phyloP scores from a whole-genome alignment of 2,797 vertebrate species.

The Microctenopoma steveboyesi region DNA sequence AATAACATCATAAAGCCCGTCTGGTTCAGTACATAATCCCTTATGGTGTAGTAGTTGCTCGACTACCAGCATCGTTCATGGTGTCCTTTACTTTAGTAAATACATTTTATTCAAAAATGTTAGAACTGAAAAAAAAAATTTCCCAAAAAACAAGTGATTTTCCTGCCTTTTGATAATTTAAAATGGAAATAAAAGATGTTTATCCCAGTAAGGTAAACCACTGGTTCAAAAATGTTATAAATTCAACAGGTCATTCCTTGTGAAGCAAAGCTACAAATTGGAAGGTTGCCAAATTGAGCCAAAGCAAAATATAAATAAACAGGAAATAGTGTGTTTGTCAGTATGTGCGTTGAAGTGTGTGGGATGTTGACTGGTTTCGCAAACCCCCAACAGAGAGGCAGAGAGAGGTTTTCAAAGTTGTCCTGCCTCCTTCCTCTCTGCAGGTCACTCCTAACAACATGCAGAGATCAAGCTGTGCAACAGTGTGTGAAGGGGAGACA shows the following conservation, averaged over 20 bases:
- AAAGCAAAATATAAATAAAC: conserved; percentile 34
- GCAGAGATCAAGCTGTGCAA: conserved; percentile 64
- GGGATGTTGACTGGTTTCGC: conserved; percentile 36
- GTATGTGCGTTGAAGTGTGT: conserved; percentile 16
- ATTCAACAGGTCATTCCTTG: not conserved
- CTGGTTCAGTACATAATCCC: too few species aligned
- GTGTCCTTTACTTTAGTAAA: not conserved
- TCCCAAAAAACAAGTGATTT: not conserved
- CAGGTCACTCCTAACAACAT: conserved; percentile 54
- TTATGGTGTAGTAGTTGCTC: too few species aligned
- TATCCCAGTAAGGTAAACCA: too few species aligned
- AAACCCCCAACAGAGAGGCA: conserved; percentile 52
- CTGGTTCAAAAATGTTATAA: not conserved
- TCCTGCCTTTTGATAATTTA: not conserved
- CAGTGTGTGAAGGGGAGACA: conserved; percentile 40
- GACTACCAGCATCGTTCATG: too few species aligned
- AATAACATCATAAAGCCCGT: too few species aligned
- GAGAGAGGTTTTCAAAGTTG: conserved; percentile 46
- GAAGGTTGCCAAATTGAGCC: conserved; percentile 15
- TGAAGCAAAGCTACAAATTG: conserved; percentile 26
- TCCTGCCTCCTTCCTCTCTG: conserved; percentile 37
- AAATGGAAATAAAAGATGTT: not conserved
- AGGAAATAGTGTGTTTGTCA: conserved; percentile 33
- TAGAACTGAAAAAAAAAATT: too few species aligned
- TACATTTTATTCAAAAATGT: not conserved